A percentile compares a stretch with the other conserved stretches of the same genome.
Conservation (phyloP, 2,888 invertebrate genomes). For the Zygaena filipendulae region DNA sequence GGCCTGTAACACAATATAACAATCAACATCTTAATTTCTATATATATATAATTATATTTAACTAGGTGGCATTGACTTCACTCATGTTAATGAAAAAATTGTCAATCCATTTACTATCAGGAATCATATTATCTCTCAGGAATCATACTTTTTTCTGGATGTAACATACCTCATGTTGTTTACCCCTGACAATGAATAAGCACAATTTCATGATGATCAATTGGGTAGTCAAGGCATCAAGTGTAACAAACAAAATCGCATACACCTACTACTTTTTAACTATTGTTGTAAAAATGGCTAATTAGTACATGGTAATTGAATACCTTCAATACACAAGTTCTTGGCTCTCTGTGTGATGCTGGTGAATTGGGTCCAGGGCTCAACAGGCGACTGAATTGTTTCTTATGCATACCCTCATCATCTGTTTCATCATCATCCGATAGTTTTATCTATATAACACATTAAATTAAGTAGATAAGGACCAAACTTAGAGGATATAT, state of each 20-base stretch:
- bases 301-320: too few relatives aligned
- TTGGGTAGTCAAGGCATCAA: not conserved
- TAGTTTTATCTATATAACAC: conserved; percentile 37
- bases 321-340: conserved; percentile 82
- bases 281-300: too few relatives aligned
- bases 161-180: too few relatives aligned
- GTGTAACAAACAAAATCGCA: not conserved
- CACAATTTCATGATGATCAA: too few relatives aligned
- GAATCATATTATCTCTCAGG: too few relatives aligned
- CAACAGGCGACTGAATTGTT: conserved; percentile 37
- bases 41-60: not conserved
- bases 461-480: too few relatives aligned
- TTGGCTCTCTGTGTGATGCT: conserved; percentile 78
- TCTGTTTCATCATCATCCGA: conserved; percentile 61
- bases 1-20: too few relatives aligned
- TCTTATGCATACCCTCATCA: conserved; percentile 47
- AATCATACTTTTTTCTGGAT: too few relatives aligned
- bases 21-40: conserved; percentile 1
- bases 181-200: too few relatives aligned
- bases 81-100: not conserved
- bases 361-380: conserved; percentile 57
- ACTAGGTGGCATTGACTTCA: not conserved
- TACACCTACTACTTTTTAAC: not conserved
- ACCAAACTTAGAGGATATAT: too few relatives aligned
- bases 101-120: too few relatives aligned